Evolutionary conservation across 35 echinoderm and acorn worm species (phyloP).

Genomic region (Amphiura filiformis): DNA sequence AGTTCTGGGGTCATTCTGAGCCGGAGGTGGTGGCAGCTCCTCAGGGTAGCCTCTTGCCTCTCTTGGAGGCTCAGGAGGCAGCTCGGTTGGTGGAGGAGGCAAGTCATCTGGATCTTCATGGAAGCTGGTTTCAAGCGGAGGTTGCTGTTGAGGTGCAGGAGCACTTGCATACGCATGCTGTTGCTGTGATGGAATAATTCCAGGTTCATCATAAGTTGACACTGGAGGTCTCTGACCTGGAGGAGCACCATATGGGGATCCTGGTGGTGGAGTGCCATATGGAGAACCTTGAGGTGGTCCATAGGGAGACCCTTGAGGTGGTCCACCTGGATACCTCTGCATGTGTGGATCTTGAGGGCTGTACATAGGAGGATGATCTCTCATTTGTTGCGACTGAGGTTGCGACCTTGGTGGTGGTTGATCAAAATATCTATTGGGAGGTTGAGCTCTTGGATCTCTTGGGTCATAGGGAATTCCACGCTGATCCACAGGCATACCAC

Average conservation of each 20-base stretch:
- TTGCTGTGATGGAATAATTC: not conserved
- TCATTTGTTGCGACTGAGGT: not conserved
- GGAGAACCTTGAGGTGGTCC: not conserved
- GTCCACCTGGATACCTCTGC: not conserved
- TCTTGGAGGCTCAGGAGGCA: conserved; percentile 26
- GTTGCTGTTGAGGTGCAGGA: conserved; percentile 26
- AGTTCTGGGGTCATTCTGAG: conserved; percentile 10
- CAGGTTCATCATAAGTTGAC: not conserved
- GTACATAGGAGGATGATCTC: not conserved
- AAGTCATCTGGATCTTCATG: conserved; percentile 40
- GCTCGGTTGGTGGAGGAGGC: conserved; percentile 64
- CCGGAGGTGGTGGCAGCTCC: conserved; percentile 50
- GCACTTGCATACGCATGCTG: conserved; percentile 14
- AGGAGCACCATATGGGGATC: not conserved
- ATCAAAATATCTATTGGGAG: not conserved
- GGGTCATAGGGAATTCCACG: not conserved
- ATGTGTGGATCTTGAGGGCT: conserved; percentile 6
- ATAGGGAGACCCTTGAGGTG: not conserved
- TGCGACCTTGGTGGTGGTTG: conserved; percentile 1
- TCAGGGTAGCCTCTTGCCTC: conserved; percentile 21
- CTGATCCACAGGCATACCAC: conserved; percentile 15
- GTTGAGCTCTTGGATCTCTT: not conserved
- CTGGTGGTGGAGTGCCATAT: not conserved
- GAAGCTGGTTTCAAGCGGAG: conserved; percentile 33
- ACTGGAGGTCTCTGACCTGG: not conserved